Evolutionary conservation across 2,888 invertebrate species (phyloP), one percentile per base, ranked within the genome.

Genomic region (Plebejus melissa): DNA sequence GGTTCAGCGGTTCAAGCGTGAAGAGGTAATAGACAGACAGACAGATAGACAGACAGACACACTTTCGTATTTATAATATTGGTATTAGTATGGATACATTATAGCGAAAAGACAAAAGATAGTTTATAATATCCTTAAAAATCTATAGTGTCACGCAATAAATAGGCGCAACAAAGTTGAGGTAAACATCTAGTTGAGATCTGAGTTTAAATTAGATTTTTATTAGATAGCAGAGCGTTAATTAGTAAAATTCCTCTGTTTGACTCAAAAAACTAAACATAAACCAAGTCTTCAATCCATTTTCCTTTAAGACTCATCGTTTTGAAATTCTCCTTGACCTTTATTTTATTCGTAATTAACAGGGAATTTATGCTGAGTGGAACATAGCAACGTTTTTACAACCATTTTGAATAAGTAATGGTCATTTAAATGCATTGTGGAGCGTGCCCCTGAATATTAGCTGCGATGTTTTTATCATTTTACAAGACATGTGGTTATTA

Each of bases 381-480:
- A 72, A 54, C 72, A 72, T 72, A 22, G 70, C 70, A 72, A 72
- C 72, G 50, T 32, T 72, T 50, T 54, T 46, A 72, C 50, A 72
- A 32, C 50, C 50, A 54, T 72, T 72, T 72, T 72, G 72, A 72
- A 72, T 72, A 28, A 72, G 22, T 50, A 32, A 72, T 54, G 72
- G 32, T 54, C 72, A 72, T 72, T 72, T 54, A 50, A 54, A 54
- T 72, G 72, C 72, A 72, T 72, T 54, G 13, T 28, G 50, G 72
- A 50, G 54, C 72, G 46, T 72, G 72, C 50, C 72, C 16, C 72
- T 72, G 72, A 72, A 72, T 72, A 72, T 32, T 54, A 72, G 72
- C 54, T 16, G 11, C 32, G 32, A 50, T 50, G 28, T 32, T 50
- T 54, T 41, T 65, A 11, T 32, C 9, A 65, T 36, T 36, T 58